Percentiles rank a stretch among this genome's conserved stretches.
These are phyloP conservation scores for Baronia brevicornis DNA, from an alignment of 2,888 invertebrate species.

Conservation along the genomic window DNA sequence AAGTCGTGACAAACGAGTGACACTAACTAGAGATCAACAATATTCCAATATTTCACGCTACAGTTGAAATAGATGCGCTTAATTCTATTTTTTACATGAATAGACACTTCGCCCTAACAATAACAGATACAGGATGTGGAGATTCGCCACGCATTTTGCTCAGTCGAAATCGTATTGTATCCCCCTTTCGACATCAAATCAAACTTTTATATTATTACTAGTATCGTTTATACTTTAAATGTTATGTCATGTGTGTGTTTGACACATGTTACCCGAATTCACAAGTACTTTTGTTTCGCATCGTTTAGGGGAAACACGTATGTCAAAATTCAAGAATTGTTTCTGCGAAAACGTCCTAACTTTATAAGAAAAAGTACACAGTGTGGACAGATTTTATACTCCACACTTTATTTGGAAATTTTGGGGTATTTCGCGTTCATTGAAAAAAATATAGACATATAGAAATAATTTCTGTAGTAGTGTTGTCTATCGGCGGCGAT, in stretches of 20 bases:
- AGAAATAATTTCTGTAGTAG: no score
- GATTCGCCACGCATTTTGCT: constrained; percentile 56
- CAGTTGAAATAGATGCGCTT: constrained; percentile 43
- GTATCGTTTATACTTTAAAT: constrained; percentile 53
- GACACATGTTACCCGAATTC: constrained; percentile 71
- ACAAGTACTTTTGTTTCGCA: constrained; percentile 53
- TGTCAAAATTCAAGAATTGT: no score
- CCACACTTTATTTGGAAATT: no score
- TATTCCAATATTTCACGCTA: constrained; percentile 55
- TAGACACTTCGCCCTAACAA: constrained; percentile 38
- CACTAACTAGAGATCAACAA: constrained; percentile 45
- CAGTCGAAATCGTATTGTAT: constrained; percentile 34
- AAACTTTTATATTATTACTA: constrained; percentile 59
- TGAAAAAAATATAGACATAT: no score
- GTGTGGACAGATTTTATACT: no score
- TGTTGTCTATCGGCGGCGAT: no score
- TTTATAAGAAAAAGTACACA: no score
- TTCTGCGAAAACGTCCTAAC: no score
- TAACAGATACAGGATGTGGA: constrained; percentile 44
- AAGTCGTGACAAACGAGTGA: no score
- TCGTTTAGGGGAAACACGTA: constrained; percentile 54
- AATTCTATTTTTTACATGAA: constrained; percentile 63
- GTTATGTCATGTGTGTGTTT: constrained; percentile 58
- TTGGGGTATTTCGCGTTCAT: no score
- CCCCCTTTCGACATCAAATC: constrained; percentile 52